phyloP scores from a whole-genome alignment of 2,888 invertebrate species.

The Chymomyza fuscimana region DNA sequence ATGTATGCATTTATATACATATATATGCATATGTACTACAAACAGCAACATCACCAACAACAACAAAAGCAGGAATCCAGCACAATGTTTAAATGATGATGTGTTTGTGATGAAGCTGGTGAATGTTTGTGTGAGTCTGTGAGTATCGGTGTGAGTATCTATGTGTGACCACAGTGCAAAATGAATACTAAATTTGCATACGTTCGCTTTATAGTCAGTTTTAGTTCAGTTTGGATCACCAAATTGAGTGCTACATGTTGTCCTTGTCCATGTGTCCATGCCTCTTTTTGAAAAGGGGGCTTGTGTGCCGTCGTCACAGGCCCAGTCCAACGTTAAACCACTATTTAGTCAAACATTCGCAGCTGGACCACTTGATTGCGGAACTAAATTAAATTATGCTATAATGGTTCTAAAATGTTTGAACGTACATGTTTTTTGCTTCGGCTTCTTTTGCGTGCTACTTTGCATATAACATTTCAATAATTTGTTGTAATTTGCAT shows the following conservation, averaged over 20 bases:
- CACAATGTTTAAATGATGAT: conserved; percentile 68
- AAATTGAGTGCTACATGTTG: conserved; percentile 54
- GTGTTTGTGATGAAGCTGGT: conserved; percentile 54
- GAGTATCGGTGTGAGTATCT: conserved; percentile 50
- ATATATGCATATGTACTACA: neutral
- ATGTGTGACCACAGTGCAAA: conserved; percentile 47
- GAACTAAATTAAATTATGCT: conserved; percentile 65
- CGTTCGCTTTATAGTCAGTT: conserved; percentile 59
- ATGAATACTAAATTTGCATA: conserved; percentile 71
- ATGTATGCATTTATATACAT: neutral
- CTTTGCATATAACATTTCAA: conserved; percentile 2
- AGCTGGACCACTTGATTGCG: conserved; percentile 67
- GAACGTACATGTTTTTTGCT: neutral
- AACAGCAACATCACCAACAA: conserved; percentile 24
- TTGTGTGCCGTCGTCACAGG: conserved; percentile 26
- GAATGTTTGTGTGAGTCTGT: conserved; percentile 53
- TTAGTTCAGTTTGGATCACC: conserved; percentile 47
- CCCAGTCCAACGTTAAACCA: conserved; percentile 50
- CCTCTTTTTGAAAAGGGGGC: conserved; percentile 4
- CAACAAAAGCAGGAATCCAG: conserved; percentile 50
- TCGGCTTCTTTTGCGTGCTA: neutral
- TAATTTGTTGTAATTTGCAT: conserved; percentile 6
- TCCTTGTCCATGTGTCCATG: conserved; percentile 11
- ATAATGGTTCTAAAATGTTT: conserved; percentile 35
- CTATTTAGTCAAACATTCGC: conserved; percentile 45